Percentiles rank a stretch among this genome's conserved stretches.
These are phyloP conservation scores for Drosophila elegans DNA, from an alignment of 1,140 invertebrate genomes.

Conservation along the genomic window DNA sequence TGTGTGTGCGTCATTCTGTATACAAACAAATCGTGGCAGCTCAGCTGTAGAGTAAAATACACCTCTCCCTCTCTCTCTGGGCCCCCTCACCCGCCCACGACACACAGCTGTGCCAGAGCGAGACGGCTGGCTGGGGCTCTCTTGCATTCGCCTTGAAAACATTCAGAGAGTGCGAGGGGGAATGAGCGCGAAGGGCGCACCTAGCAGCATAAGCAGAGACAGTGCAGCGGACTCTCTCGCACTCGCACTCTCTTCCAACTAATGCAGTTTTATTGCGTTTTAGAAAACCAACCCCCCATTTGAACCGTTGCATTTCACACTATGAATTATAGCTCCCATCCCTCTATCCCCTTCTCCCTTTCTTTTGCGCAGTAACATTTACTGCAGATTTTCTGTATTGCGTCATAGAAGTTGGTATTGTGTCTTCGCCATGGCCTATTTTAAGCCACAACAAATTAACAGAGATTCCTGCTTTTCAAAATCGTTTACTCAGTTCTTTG, in stretches of 20 bases:
- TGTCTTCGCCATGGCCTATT: constrained; percentile 43
- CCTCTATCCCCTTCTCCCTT: constrained; percentile 15
- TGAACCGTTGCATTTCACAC: constrained; percentile 45
- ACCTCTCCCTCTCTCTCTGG: constrained; percentile 25
- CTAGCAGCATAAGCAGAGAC: constrained; percentile 19
- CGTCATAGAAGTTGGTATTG: constrained; percentile 51
- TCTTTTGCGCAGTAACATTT: constrained; percentile 76
- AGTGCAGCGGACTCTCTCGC: constrained; percentile 30
- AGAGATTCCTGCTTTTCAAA: constrained; percentile 21
- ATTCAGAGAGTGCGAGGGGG: constrained; percentile 23
- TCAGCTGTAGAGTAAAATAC: constrained; percentile 71
- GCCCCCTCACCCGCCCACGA: constrained; percentile 22
- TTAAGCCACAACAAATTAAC: constrained; percentile 25
- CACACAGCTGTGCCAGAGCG: constrained; percentile 57
- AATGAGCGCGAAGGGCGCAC: constrained; percentile 7
- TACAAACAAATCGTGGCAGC: constrained; percentile 73
- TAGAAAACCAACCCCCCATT: constrained; percentile 67
- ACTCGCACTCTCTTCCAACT: constrained; percentile 57
- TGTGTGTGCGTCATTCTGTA: constrained; percentile 51
- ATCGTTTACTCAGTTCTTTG: constrained; percentile 36
- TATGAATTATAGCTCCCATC: constrained; percentile 36
- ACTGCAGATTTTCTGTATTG: constrained; percentile 73
- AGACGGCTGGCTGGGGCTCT: constrained; percentile 34
- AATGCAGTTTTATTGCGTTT: constrained; percentile 79
- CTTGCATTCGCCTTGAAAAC: constrained; percentile 70